These are phyloP conservation scores for Cephus cinctus DNA, from an alignment of 1,140 invertebrate species.

Conservation along the genomic window DNA sequence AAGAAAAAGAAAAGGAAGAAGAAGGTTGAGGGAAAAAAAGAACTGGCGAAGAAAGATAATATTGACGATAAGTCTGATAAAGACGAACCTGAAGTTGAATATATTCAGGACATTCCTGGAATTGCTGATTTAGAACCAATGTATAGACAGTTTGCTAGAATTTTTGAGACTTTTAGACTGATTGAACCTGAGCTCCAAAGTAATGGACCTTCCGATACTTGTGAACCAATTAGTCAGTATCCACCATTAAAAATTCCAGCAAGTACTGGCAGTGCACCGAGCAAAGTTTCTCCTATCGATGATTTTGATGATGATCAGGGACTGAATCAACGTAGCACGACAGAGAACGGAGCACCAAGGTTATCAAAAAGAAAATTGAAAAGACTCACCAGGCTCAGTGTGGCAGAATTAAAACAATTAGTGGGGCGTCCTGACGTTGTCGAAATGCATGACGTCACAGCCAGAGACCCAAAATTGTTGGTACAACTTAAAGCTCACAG, in stretches of 20 bases:
- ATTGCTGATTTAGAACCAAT: constrained; percentile 81
- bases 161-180: constrained; percentile 88
- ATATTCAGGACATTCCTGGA: constrained; percentile 76
- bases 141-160: constrained; percentile 81
- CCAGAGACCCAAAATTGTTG: constrained; percentile 92
- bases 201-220: constrained; percentile 45
- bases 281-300: constrained; percentile 65
- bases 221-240: constrained; percentile 47
- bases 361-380: constrained; percentile 95
- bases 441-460: constrained; percentile 99
- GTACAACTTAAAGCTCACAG: constrained; percentile 94
- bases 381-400: constrained; percentile 87
- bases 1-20: constrained; percentile 71
- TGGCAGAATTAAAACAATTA: constrained; percentile 94
- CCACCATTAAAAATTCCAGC: constrained; percentile 49
- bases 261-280: constrained; percentile 49
- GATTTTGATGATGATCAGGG: constrained; percentile 68
- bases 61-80: constrained; percentile 25
- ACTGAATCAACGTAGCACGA: constrained; percentile 63
- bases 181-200: constrained; percentile 60
- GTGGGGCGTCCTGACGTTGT: constrained; percentile 95
- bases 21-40: too few relatives aligned
- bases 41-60: constrained; percentile 32
- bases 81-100: constrained; percentile 58
- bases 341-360: constrained; percentile 79